A percentile compares a stretch with the other conserved stretches of the same genome.
phyloP scores from a whole-genome alignment of 2,797 vertebrate species.

The Spinus olivaceus region DNA sequence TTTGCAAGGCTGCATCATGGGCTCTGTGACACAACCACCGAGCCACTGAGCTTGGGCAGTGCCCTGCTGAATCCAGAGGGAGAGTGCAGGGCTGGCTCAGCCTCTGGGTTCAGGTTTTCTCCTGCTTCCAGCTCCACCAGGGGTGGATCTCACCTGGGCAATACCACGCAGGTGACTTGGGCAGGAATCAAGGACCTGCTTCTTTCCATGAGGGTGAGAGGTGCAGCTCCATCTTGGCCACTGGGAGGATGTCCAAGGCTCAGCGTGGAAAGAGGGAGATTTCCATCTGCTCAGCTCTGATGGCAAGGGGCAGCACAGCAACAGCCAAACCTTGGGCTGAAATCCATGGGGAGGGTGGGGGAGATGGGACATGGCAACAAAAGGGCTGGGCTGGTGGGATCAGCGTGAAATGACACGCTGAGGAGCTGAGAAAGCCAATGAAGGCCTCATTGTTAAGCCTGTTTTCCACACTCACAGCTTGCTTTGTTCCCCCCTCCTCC shows the following conservation, averaged over 20 bases:
- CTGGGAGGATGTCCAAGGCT: background rate
- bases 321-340: background rate
- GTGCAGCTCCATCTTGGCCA: background rate
- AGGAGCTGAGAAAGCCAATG: background rate
- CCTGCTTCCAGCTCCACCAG: background rate
- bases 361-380: background rate
- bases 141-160: background rate
- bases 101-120: background rate
- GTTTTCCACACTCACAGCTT: background rate
- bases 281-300: background rate
- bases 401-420: background rate
- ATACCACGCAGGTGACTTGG: background rate
- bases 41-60: background rate
- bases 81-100: background rate
- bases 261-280: fast-evolving
- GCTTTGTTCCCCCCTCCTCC: background rate
- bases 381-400: background rate
- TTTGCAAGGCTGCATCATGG: fast-evolving
- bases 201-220: background rate
- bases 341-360: fast-evolving
- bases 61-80: fast-evolving
- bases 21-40: fast-evolving
- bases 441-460: background rate
- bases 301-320: background rate
- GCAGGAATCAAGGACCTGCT: background rate